Base-by-base conservation (phyloP, 2,888 invertebrate genomes). In the Ellobium chinense region DNA sequence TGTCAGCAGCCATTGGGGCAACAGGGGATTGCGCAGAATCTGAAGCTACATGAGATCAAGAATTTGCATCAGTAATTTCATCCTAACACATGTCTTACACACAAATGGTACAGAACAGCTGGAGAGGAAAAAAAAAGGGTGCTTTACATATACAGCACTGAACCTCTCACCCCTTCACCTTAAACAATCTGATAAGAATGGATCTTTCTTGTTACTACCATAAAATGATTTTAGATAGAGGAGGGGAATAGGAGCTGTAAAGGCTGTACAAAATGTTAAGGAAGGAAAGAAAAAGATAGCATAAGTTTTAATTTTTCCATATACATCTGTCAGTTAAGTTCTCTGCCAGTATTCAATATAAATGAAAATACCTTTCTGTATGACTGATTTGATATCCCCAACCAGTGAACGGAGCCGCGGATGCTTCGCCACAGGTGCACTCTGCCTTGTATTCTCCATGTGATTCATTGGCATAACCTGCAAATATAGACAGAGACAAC, bases 1-100 rank as follows among this genome's bases (percentile, higher is more conserved):
- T 83, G 81, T 92, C 92, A 4, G 89, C 86, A 12, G 90, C 90
- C 5, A 91, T 89, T 0, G 89, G 89, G 5, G 87, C 89, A 1
- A 89, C 87, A 1, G 91, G 91, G 0, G 92, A 92, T 78, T 85
- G 86, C n/a, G 88, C 79, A 0, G 87, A 88, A 76, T 89, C 89
- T 85, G 79, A 34, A 60, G 60, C 62, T 63, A 21, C n/a, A n/a
- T n/a, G n/a, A n/a, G n/a, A n/a, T n/a, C n/a, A n/a, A n/a, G n/a
- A n/a, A n/a, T n/a, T n/a, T n/a, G n/a, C n/a, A n/a, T n/a, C n/a
- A n/a, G n/a, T n/a, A n/a, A n/a, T n/a, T n/a, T n/a, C n/a, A n/a
- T n/a, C n/a, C n/a, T n/a, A n/a, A n/a, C n/a, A n/a, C n/a, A n/a
- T n/a, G n/a, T n/a, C n/a, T n/a, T n/a, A n/a, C n/a, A n/a, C n/a